Conservation (phyloP, 2,113 vertebrate genomes). For the Paracanthobrama guichenoti region DNA sequence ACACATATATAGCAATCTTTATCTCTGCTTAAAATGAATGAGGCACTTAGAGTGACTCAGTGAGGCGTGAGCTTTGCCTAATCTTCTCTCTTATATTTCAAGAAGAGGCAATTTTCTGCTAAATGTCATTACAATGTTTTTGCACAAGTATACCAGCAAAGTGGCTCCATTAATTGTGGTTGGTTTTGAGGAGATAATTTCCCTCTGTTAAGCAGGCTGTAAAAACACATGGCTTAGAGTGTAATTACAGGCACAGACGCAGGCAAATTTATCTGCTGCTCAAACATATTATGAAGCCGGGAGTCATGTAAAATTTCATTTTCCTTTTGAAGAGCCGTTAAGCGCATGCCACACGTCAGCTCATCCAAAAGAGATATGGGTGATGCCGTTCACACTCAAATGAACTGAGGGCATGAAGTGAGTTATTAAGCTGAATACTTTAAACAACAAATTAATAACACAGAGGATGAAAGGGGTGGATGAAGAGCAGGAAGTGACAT, state of each 20-base stretch:
- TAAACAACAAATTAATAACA: constrained; percentile 36
- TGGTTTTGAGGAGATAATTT: constrained; percentile 79
- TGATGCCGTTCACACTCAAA: constrained; percentile 32
- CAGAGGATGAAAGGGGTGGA: constrained; percentile 3
- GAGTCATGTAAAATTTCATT: constrained; percentile 53
- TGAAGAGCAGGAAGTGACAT: constrained; percentile 7
- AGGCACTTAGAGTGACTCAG: constrained; percentile 56
- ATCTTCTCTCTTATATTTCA: constrained; percentile 70
- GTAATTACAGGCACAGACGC: constrained; percentile 74
- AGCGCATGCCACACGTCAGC: constrained; percentile 55
- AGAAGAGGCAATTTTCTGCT: constrained; percentile 73
- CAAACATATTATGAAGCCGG: constrained; percentile 63
- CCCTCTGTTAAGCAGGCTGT: constrained; percentile 77
- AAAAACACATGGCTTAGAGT: constrained; percentile 75
- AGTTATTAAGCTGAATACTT: constrained; percentile 22
- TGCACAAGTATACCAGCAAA: constrained; percentile 67
- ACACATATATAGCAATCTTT: constrained; percentile 20
- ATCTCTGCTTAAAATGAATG: constrained; percentile 33
- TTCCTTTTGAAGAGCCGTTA: constrained; percentile 66
- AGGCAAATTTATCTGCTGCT: constrained; percentile 72
- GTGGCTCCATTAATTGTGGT: constrained; percentile 80
- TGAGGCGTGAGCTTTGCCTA: constrained; percentile 57
- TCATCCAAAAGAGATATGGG: constrained; percentile 56
- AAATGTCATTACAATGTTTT: constrained; percentile 75
- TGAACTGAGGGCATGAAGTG: constrained; percentile 22